Evolutionary conservation across 1,140 invertebrate genomes (phyloP).

Genomic region (Limonius californicus): DNA sequence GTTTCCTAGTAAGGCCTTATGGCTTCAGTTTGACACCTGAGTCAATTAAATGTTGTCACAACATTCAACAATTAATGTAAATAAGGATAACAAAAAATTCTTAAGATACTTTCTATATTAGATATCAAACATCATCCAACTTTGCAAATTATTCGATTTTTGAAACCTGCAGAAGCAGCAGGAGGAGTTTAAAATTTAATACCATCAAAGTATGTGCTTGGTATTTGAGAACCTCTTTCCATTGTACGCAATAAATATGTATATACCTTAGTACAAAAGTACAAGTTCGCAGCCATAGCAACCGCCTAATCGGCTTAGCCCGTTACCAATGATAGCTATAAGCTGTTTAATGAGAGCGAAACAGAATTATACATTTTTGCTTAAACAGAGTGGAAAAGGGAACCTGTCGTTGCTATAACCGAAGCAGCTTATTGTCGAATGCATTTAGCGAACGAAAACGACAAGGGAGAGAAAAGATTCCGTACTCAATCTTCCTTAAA

Average conservation of each 20-base stretch:
- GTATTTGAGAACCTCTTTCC: background rate
- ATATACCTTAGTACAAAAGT: constrained; percentile 3
- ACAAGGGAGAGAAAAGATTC: background rate
- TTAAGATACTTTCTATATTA: too few relatives aligned
- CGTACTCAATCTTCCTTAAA: too few relatives aligned
- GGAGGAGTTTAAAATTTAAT: background rate
- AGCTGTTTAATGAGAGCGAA: constrained; percentile 28
- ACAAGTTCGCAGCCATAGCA: constrained; percentile 23
- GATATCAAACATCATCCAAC: too few relatives aligned
- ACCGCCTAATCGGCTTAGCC: constrained; percentile 26
- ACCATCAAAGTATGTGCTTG: background rate
- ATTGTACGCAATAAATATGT: constrained; percentile 9
- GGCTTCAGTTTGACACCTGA: too few relatives aligned
- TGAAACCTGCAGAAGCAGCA: too few relatives aligned
- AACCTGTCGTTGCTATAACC: constrained; percentile 22
- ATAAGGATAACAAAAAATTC: too few relatives aligned
- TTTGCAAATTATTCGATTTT: too few relatives aligned
- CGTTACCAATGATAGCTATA: constrained; percentile 26
- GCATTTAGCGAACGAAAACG: constrained; percentile 6
- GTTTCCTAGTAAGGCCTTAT: too few relatives aligned
- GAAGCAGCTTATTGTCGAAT: constrained; percentile 21
- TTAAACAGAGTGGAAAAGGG: constrained; percentile 2
- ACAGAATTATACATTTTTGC: constrained; percentile 9
- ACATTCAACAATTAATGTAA: too few relatives aligned
- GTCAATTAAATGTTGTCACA: too few relatives aligned